Conservation (phyloP, 2,888 invertebrate genomes). For the Baccha elongata region DNA sequence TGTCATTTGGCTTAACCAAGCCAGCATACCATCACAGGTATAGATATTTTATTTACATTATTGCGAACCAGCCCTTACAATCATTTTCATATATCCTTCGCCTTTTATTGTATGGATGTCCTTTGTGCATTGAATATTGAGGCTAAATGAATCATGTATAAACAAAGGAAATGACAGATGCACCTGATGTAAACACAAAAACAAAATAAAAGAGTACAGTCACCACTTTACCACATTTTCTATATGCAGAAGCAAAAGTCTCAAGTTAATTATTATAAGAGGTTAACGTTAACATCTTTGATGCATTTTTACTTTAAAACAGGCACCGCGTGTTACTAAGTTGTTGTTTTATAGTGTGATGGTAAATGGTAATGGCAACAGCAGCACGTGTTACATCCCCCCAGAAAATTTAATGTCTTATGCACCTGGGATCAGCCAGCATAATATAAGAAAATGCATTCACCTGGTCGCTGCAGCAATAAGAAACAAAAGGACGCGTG, state of each 20-base stretch:
- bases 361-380: background rate
- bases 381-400: background rate
- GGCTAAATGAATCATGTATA: slow-evolving; percentile 10
- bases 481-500: background rate
- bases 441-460: background rate
- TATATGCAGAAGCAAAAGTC: slow-evolving; percentile 15
- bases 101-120: background rate
- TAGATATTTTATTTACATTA: too few species aligned
- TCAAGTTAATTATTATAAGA: slow-evolving; percentile 25
- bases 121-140: slow-evolving; percentile 9
- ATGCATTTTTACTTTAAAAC: background rate
- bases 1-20: slow-evolving; percentile 19
- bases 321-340: background rate
- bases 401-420: background rate
- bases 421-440: background rate
- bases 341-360: background rate
- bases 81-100: slow-evolving; percentile 11
- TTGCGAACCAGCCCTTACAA: slow-evolving; percentile 9
- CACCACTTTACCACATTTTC: slow-evolving; percentile 10
- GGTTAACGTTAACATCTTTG: slow-evolving; percentile 17
- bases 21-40: background rate
- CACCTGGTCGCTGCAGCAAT: background rate
- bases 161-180: slow-evolving; percentile 57
- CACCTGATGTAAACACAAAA: slow-evolving; percentile 41
- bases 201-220: slow-evolving; percentile 44